These are phyloP conservation scores for Argyresthia goedartella DNA, from an alignment of 2,888 invertebrate genomes.

Conservation along the genomic window DNA sequence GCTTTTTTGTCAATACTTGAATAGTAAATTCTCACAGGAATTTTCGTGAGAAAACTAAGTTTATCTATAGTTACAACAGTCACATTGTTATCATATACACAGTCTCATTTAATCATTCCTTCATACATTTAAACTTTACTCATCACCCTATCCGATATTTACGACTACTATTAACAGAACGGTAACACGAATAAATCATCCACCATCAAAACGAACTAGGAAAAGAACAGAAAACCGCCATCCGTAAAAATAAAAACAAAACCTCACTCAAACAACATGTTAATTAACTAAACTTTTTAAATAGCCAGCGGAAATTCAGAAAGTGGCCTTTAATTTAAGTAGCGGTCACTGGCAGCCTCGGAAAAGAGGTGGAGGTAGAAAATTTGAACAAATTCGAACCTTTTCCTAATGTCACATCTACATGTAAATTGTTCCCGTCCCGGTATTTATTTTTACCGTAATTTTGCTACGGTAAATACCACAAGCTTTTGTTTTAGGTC, in stretches of 20 bases:
- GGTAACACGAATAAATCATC: too few species aligned
- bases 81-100: too few species aligned
- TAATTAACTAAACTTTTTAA: slow-evolving; percentile 7
- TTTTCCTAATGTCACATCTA: slow-evolving; percentile 63
- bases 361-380: background rate
- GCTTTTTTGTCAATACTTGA: background rate
- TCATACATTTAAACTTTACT: too few species aligned
- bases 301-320: background rate
- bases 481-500: slow-evolving; percentile 22
- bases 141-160: too few species aligned
- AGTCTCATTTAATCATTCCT: too few species aligned
- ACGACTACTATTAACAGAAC: too few species aligned
- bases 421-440: slow-evolving; percentile 63
- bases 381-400: slow-evolving; percentile 6
- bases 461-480: slow-evolving; percentile 56
- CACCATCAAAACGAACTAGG: too few species aligned
- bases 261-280: slow-evolving; percentile 5
- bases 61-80: too few species aligned
- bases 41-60: too few species aligned
- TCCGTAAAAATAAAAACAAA: too few species aligned
- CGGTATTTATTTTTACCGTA: slow-evolving; percentile 61
- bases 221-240: too few species aligned
- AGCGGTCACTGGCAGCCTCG: slow-evolving; percentile 5
- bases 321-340: slow-evolving; percentile 17
- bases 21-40: background rate